Base-by-base conservation (phyloP, 2,113 vertebrate species). In the Lagenorhynchus albirostris region DNA sequence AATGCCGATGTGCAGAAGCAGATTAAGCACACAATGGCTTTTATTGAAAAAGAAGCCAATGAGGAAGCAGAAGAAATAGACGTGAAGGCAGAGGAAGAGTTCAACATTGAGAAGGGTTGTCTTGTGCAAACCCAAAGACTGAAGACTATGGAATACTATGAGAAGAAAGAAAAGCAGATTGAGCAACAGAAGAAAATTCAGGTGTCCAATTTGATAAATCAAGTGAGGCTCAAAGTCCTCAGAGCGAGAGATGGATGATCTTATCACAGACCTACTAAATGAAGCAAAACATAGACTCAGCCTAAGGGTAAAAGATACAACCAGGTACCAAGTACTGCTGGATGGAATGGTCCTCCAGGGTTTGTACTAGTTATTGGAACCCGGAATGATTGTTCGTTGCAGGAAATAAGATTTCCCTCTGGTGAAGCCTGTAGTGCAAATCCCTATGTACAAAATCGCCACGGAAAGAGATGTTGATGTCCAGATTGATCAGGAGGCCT, bases 291-390 rank as follows among this genome's bases (percentile, higher is more conserved):
- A 99, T 93, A 99, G 99, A 97, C 99, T 99, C 91, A 97, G 97
- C 70, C 99, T 99, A 62, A 98, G 99, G 44, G 99, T 99, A 31
- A 99, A 99, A 97, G 99, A 99, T 96, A 91, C 98, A 7, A 87
- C 99, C 88, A 99, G 98, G 98, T 99, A 99, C 98, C 98, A 99
- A 29, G 98, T 98, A 15, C 98, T 99, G 97, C 94, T 99, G 98
- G 99, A 99, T 0, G 99, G 99, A 58, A 98, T 99, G 84, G 95
- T 99, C 53, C 97, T 99, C n/a, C 99, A 99, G 99, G 99, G 99
- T 3, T 99, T 99, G 80, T 99, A 99, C 98, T 99, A 99, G 98
- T 98, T 99, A 12, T 98, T 99, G 88, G 99, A 99, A 97, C 70
- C 99, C 91, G 99, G 98, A 96, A 98, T 99, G 98, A 98, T 99